These are phyloP conservation scores for Drosophila kanapiae DNA, from an alignment of 1,140 invertebrate genomes.

Conservation along the genomic window DNA sequence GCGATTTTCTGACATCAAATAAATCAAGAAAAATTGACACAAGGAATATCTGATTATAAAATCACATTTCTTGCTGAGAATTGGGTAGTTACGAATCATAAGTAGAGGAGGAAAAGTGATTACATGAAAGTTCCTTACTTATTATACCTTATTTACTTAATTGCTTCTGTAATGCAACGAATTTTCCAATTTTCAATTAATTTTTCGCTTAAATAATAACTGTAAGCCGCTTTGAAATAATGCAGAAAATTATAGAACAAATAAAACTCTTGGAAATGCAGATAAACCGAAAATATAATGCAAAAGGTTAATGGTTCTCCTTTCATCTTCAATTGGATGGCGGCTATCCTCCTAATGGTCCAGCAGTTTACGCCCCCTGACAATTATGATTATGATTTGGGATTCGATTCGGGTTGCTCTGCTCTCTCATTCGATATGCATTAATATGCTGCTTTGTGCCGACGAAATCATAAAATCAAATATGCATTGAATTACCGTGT, in stretches of 20 bases:
- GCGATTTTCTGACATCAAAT: neutral
- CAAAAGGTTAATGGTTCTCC: neutral
- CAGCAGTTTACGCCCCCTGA: conserved; percentile 10
- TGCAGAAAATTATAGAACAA: neutral
- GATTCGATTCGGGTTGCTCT: conserved; percentile 22
- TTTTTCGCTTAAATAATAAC: neutral
- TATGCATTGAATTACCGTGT: conserved; percentile 80
- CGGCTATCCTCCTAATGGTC: conserved; percentile 11
- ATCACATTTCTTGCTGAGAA: neutral
- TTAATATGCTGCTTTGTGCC: conserved; percentile 45
- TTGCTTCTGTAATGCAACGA: no score
- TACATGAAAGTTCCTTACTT: no score
- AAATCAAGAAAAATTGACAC: neutral
- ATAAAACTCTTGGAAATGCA: neutral
- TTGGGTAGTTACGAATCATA: no score
- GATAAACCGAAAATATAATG: neutral
- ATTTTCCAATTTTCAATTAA: neutral
- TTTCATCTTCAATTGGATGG: conserved; percentile 23
- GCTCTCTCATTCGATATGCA: conserved; percentile 60
- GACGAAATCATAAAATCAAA: conserved; percentile 78
- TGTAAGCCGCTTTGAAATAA: neutral
- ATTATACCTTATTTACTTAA: no score
- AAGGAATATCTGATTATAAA: neutral
- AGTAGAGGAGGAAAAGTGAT: no score
- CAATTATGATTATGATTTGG: conserved; percentile 32